Evolutionary conservation across 1,140 invertebrate genomes (phyloP).

Genomic region (Listronotus oregonensis): DNA sequence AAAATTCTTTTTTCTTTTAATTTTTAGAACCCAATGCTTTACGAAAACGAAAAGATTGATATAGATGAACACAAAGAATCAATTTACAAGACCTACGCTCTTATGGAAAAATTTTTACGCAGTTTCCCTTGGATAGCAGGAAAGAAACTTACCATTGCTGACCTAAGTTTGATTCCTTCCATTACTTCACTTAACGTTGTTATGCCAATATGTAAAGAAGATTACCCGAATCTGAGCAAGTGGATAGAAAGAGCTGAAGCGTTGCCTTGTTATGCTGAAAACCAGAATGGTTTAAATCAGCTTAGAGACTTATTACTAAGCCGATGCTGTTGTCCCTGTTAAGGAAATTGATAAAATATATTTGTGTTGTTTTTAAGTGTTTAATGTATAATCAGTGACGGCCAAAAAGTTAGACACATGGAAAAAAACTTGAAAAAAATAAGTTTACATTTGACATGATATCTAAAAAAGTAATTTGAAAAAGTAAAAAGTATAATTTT

Average conservation of each 20-base stretch:
- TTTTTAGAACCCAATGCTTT: slow-evolving; percentile 32
- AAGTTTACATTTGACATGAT: too few relatives aligned
- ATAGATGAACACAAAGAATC: slow-evolving; percentile 29
- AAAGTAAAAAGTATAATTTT: too few relatives aligned
- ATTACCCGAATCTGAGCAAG: slow-evolving; percentile 41
- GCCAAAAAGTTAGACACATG: too few relatives aligned
- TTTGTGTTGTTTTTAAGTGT: slow-evolving; percentile 3
- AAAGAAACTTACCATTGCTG: slow-evolving; percentile 60
- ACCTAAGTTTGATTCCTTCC: slow-evolving; percentile 51
- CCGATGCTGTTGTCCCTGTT: slow-evolving; percentile 35
- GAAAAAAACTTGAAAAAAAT: too few relatives aligned
- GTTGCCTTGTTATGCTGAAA: slow-evolving; percentile 42
- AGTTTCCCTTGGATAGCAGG: slow-evolving; percentile 46
- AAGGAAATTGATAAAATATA: background rate
- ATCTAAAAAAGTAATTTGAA: too few relatives aligned
- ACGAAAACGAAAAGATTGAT: slow-evolving; percentile 21
- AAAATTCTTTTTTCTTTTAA: slow-evolving; percentile 11
- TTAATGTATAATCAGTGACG: too few relatives aligned
- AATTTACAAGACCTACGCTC: slow-evolving; percentile 26
- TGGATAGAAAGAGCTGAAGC: slow-evolving; percentile 42
- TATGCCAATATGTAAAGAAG: slow-evolving; percentile 39
- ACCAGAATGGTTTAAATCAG: slow-evolving; percentile 36
- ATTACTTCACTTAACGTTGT: slow-evolving; percentile 52
- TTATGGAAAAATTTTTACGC: slow-evolving; percentile 36
- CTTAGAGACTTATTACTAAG: slow-evolving; percentile 27